Evolutionary conservation across 2,113 vertebrate species (phyloP).

Genomic region (Melanostigma gelatinosum): DNA sequence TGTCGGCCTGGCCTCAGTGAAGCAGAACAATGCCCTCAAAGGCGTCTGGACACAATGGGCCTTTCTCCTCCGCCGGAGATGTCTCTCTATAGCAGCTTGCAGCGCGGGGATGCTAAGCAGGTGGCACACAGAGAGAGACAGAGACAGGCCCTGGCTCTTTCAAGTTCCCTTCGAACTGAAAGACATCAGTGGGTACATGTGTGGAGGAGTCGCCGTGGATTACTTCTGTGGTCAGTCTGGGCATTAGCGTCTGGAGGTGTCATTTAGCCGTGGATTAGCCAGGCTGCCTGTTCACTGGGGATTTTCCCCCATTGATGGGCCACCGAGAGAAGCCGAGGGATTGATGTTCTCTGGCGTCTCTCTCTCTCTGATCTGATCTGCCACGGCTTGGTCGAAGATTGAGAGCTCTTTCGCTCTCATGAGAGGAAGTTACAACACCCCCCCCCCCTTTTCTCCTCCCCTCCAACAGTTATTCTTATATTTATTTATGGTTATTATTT

Average conservation of each 20-base stretch:
- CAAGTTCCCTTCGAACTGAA: constrained; percentile 69
- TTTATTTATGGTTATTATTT: too few species aligned
- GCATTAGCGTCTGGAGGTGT: constrained; percentile 81
- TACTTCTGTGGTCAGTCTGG: constrained; percentile 79
- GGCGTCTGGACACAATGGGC: constrained; percentile 80
- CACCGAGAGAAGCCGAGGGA: constrained; percentile 63
- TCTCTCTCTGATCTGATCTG: constrained; percentile 66
- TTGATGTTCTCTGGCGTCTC: constrained; percentile 69
- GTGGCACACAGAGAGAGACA: constrained; percentile 77
- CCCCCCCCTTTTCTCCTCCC: neutral
- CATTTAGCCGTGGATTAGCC: constrained; percentile 83
- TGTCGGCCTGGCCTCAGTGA: constrained; percentile 79
- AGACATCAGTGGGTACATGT: constrained; percentile 70
- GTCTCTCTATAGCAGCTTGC: constrained; percentile 82
- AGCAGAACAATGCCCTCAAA: constrained; percentile 82
- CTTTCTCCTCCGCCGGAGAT: constrained; percentile 79
- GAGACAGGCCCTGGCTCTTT: constrained; percentile 73
- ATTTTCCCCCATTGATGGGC: constrained; percentile 77
- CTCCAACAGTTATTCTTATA: neutral
- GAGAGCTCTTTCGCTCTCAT: constrained; percentile 63
- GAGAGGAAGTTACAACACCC: constrained; percentile 55
- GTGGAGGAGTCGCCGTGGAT: constrained; percentile 64
- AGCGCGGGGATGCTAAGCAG: constrained; percentile 81
- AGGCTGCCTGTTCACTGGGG: constrained; percentile 75
- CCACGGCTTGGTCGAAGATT: constrained; percentile 61